phyloP scores from a whole-genome alignment of 2,797 vertebrate genomes.

The Channa striata region DNA sequence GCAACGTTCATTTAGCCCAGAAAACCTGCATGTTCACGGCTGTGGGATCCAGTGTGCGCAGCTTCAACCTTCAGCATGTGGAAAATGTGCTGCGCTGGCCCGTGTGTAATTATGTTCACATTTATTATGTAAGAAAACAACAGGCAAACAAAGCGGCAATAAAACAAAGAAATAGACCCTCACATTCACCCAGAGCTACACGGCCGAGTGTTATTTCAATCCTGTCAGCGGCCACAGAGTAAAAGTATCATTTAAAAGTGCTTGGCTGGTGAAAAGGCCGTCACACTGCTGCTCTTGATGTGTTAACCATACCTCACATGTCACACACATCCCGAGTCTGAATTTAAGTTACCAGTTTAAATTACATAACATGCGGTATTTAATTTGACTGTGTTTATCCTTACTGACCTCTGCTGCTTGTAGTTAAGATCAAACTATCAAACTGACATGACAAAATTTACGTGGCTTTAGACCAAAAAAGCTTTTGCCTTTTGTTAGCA shows the following conservation, averaged over 20 bases:
- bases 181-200: constrained; percentile 74
- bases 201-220: constrained; percentile 76
- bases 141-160: constrained; percentile 73
- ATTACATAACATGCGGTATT: constrained; percentile 58
- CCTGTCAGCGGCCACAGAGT: constrained; percentile 57
- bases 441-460: constrained; percentile 58
- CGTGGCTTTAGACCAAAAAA: constrained; percentile 57
- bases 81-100: constrained; percentile 66
- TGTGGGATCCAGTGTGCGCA: too few relatives aligned
- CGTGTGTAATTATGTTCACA: constrained; percentile 79
- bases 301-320: constrained; percentile 66
- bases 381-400: constrained; percentile 51
- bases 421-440: constrained; percentile 56
- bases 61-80: constrained; percentile 60
- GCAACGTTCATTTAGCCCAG: constrained; percentile 1
- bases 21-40: constrained; percentile 33
- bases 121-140: constrained; percentile 76
- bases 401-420: constrained; percentile 38
- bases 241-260: constrained; percentile 72
- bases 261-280: constrained; percentile 65
- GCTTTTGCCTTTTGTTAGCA: constrained; percentile 61
- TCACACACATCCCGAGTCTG: constrained; percentile 32
- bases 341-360: constrained; percentile 14
- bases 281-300: constrained; percentile 56
- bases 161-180: constrained; percentile 72